Evolutionary conservation across 2,888 invertebrate genomes (phyloP), one percentile per base, ranked within the genome.

Genomic region (Polyploca ridens): DNA sequence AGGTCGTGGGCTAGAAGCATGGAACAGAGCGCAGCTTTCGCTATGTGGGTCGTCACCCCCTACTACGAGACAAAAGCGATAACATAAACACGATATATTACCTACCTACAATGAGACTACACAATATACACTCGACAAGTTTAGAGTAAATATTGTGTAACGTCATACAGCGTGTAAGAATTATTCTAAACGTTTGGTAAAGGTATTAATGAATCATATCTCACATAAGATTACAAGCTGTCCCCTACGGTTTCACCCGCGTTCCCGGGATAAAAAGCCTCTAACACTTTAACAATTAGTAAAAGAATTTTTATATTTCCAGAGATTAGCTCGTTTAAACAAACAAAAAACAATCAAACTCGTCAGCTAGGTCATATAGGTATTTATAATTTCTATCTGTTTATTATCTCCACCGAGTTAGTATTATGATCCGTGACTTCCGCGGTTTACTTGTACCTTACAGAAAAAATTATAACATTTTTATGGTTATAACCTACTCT

Each of bases 1-100:
- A 87, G 90, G 88, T 90, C 90, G 84, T 75, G 82, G 78, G 84
- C 83, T 84, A 84, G 81, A 84, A 81, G 75, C 80, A 74, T 79
- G 79, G 72, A 67, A 13, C 41, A 72, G 66, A 72, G 73, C 77
- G 74, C 69, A 68, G 80, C 78, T 81, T 79, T 79, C 75, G 64
- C 63, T 68, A 78, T 76, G 76, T 80, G 67, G 81, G 85, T 77
- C 82, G 72, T 69, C 71, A 73, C 74, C 77, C 70, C 68, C 70
- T 77, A 79, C 79, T 69, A 78, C 64, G 72, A 69, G 69, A 66
- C 14, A n/a, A 46, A 7, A 46, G 7, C 46, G 46, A 46, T 46
- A 46, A 46, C 46, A 46, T 46, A n/a, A 44, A 57, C 63, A 68
- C 67, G 63, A 71, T 68, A 72, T 54, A 8, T 54, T 19, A 27